A percentile compares a stretch with the other conserved stretches of the same genome.
Evolutionary conservation across 1,140 invertebrate species (phyloP).

Genomic region (Rhyacophila brunnea): DNA sequence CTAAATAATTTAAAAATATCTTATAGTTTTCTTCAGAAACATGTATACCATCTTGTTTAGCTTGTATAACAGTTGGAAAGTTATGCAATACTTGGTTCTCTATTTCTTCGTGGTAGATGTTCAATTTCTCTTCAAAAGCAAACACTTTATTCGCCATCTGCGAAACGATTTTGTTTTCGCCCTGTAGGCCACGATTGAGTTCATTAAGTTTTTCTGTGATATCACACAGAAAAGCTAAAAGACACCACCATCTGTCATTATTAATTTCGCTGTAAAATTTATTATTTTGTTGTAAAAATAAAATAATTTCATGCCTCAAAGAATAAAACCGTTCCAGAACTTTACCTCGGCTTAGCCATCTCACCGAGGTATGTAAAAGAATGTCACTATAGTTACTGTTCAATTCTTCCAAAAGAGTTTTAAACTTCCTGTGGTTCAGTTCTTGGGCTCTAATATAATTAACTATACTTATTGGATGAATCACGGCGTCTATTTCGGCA

Average conservation of each 20-base stretch:
- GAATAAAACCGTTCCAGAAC: conserved; percentile 17
- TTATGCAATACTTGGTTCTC: too few relatives aligned
- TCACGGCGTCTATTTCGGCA: conserved; percentile 14
- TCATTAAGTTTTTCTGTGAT: too few relatives aligned
- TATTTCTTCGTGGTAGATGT: too few relatives aligned
- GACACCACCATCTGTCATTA: conserved; percentile 1
- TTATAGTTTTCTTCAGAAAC: too few relatives aligned
- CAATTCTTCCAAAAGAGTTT: conserved; percentile 10
- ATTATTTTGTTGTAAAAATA: conserved; percentile 15
- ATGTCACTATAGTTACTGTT: conserved; percentile 16
- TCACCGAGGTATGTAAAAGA: too few relatives aligned
- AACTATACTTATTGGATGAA: conserved; percentile 7
- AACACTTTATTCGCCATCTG: too few relatives aligned
- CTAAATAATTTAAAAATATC: too few relatives aligned
- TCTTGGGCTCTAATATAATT: conserved; percentile 5
- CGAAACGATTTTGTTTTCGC: conserved; percentile 11
- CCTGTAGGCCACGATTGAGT: too few relatives aligned
- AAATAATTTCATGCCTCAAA: conserved; percentile 17
- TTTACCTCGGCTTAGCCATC: conserved; percentile 13
- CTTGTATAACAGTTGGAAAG: too few relatives aligned
- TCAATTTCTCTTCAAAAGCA: too few relatives aligned
- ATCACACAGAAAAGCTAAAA: too few relatives aligned
- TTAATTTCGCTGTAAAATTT: conserved; percentile 12
- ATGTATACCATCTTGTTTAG: too few relatives aligned
- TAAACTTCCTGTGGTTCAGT: conserved; percentile 2